These are phyloP conservation scores for Trichonephila inaurata DNA, from an alignment of 1,140 invertebrate genomes.

Conservation along the genomic window DNA sequence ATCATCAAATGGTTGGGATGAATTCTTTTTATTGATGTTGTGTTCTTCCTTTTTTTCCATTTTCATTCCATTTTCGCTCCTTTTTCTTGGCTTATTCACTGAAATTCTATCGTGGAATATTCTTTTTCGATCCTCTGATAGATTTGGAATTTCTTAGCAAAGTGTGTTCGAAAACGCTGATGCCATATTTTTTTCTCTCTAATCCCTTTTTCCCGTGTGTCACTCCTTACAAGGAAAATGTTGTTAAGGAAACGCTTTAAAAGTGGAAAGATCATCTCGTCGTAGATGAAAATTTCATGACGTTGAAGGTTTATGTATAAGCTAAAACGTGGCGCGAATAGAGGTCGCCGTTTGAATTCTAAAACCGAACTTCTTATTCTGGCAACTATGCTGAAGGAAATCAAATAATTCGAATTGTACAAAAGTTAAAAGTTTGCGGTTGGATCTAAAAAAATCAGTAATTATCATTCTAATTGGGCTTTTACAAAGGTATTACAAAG, in stretches of 20 bases:
- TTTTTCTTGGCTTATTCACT: slow-evolving; percentile 53
- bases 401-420: too few species aligned
- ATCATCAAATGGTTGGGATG: slow-evolving; percentile 35
- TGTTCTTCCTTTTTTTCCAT: not conserved
- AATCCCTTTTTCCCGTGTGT: not conserved
- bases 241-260: slow-evolving; percentile 48
- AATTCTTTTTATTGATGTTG: slow-evolving; percentile 54
- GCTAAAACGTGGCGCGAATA: not conserved
- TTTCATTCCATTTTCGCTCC: not conserved
- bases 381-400: not conserved
- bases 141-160: slow-evolving; percentile 31
- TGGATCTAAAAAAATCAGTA: too few species aligned
- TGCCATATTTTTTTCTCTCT: not conserved
- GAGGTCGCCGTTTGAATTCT: not conserved
- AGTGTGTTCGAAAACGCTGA: slow-evolving; percentile 53
- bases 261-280: slow-evolving; percentile 4
- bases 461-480: too few species aligned
- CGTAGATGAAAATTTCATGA: slow-evolving; percentile 16
- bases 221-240: slow-evolving; percentile 5
- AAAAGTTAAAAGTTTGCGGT: too few species aligned
- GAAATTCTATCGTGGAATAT: slow-evolving; percentile 54
- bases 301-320: too few species aligned
- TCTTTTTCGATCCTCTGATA: slow-evolving; percentile 2
- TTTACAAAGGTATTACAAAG: too few species aligned
- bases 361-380: not conserved